phyloP scores from a whole-genome alignment of 1,140 invertebrate genomes.

The Cotesia vestalis region DNA sequence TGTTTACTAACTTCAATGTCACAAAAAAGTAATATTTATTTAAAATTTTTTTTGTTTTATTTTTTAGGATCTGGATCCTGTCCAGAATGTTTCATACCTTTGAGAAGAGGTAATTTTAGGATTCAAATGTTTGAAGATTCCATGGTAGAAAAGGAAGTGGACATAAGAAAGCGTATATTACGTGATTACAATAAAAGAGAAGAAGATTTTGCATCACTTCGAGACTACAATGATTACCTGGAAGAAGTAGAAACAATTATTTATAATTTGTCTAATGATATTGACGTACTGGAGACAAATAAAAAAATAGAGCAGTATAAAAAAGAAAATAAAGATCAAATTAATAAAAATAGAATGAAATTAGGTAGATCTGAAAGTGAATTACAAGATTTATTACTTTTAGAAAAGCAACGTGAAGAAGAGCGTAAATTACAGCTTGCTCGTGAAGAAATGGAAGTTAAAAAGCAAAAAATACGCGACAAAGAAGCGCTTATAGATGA shows the following conservation, averaged over 20 bases:
- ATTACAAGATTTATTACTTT: conserved; percentile 86
- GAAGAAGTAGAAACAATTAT: conserved; percentile 92
- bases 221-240: conserved; percentile 93
- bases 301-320: conserved; percentile 94
- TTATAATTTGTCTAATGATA: conserved; percentile 90
- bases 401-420: conserved; percentile 80
- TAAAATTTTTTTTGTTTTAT: conserved; percentile 34
- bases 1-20: no score
- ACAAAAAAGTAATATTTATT: not conserved
- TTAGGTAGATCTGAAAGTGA: conserved; percentile 79
- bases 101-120: conserved; percentile 90
- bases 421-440: conserved; percentile 71
- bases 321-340: conserved; percentile 90
- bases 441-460: conserved; percentile 77
- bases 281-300: conserved; percentile 90
- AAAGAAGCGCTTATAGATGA: conserved; percentile 94
- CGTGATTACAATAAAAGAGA: conserved; percentile 93
- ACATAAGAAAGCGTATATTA: conserved; percentile 88
- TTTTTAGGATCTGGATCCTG: conserved; percentile 87
- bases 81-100: conserved; percentile 87
- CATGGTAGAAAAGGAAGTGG: conserved; percentile 96
- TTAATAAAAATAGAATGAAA: conserved; percentile 85
- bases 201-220: conserved; percentile 83
- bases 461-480: conserved; percentile 82
- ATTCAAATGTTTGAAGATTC: conserved; percentile 97